Evolutionary conservation across 2,797 vertebrate species (phyloP).

Genomic region (Propithecus deckenii): DNA sequence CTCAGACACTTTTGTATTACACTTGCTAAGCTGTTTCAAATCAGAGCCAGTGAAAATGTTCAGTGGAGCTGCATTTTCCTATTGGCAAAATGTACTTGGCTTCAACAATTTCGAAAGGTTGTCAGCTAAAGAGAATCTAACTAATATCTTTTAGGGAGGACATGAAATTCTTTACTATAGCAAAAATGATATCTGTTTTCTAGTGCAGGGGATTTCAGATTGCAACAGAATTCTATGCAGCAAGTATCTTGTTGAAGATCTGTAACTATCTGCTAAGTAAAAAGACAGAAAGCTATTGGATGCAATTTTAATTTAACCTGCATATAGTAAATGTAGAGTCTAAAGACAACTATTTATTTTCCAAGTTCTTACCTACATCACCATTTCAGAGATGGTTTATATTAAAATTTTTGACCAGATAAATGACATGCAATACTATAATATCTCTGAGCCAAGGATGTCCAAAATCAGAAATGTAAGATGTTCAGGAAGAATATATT

Average conservation of each 20-base stretch:
- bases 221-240: neutral
- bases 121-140: neutral
- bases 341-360: neutral
- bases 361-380: neutral
- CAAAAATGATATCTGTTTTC: neutral
- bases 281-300: neutral
- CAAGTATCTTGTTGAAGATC: neutral
- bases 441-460: neutral
- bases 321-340: neutral
- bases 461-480: neutral
- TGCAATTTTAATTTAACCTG: neutral
- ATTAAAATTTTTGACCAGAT: neutral
- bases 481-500: neutral
- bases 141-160: constrained; percentile 7
- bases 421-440: neutral
- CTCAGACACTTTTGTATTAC: neutral
- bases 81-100: neutral
- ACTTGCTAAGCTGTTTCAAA: neutral
- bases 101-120: neutral
- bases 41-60: neutral
- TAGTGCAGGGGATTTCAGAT: neutral
- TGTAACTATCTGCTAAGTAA: neutral
- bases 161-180: neutral
- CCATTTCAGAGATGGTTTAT: neutral
- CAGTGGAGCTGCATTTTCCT: neutral